Percentiles rank a stretch among this genome's conserved stretches.
phyloP scores from a whole-genome alignment of 2,888 invertebrate species.

The Acronicta alni region DNA sequence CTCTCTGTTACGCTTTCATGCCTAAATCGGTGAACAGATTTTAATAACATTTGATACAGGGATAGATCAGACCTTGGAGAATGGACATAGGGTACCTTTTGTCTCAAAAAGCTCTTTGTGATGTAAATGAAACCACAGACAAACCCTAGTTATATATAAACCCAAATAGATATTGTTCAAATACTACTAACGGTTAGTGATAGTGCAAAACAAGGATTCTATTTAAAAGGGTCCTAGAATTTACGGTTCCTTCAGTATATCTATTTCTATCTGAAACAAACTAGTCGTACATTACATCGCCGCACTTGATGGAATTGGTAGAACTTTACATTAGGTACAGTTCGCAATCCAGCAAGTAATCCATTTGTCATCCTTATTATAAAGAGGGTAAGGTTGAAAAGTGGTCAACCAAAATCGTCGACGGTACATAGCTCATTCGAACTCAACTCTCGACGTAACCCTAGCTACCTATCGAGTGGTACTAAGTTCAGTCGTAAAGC shows the following conservation, averaged over 20 bases:
- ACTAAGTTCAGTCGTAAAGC: constrained; percentile 72
- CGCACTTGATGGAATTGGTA: neutral
- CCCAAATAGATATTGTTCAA: no score
- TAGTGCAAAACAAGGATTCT: no score
- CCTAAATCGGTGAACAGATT: no score
- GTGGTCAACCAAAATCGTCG: neutral
- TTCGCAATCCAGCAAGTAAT: neutral
- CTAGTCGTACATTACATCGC: neutral
- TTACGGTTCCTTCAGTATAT: neutral
- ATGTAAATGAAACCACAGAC: no score
- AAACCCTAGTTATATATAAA: no score
- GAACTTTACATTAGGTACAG: neutral
- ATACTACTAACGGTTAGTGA: no score
- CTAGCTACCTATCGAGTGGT: constrained; percentile 40
- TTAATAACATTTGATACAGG: no score
- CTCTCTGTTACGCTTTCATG: no score
- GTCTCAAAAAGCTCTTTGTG: no score
- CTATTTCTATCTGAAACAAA: neutral
- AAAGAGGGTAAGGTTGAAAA: neutral
- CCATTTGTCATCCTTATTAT: neutral
- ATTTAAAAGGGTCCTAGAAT: no score
- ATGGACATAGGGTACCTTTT: no score
- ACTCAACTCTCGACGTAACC: constrained; percentile 1
- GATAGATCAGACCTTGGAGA: no score
- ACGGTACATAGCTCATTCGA: neutral